Percentiles rank a stretch among this genome's conserved stretches.
Conservation (phyloP, 2,888 invertebrate species). For the Agrypnus murinus region DNA sequence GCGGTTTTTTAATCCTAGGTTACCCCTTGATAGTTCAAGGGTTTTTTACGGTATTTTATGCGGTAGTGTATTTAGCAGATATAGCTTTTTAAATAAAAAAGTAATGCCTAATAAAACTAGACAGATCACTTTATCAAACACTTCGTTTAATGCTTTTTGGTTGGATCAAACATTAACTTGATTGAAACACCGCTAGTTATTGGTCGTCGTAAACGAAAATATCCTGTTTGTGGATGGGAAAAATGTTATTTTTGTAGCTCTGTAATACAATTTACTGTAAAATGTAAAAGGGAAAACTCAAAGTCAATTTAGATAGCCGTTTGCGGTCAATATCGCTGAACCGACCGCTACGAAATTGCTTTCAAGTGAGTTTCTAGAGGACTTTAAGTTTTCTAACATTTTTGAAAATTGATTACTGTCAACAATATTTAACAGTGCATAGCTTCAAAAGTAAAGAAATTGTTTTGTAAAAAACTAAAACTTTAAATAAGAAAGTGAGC, state of each 20-base stretch:
- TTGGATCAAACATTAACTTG: not conserved
- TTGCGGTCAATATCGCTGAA: constrained; percentile 24
- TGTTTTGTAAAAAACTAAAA: too few species aligned
- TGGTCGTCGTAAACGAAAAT: constrained; percentile 18
- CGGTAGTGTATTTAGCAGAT: too few species aligned
- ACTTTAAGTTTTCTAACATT: not conserved
- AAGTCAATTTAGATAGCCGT: constrained; percentile 35
- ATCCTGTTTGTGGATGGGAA: constrained; percentile 15
- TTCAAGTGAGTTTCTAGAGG: constrained; percentile 34
- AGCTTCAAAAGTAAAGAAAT: too few species aligned
- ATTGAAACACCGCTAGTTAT: constrained; percentile 1
- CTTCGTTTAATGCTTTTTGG: too few species aligned
- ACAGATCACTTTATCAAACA: too few species aligned
- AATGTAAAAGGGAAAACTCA: constrained; percentile 33
- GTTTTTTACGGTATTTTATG: too few species aligned
- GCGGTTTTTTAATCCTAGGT: too few species aligned
- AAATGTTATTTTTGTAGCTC: constrained; percentile 22
- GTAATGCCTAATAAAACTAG: too few species aligned
- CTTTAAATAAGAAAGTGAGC: too few species aligned
- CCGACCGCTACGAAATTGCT: constrained; percentile 35
- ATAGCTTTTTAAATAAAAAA: too few species aligned
- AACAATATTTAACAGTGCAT: too few species aligned
- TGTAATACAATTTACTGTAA: constrained; percentile 37
- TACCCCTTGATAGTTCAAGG: too few species aligned
- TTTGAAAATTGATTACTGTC: not conserved